A percentile compares a stretch with the other conserved stretches of the same genome.
Conservation (phyloP, 2,888 invertebrate species). For the Odontomyia ornata region DNA sequence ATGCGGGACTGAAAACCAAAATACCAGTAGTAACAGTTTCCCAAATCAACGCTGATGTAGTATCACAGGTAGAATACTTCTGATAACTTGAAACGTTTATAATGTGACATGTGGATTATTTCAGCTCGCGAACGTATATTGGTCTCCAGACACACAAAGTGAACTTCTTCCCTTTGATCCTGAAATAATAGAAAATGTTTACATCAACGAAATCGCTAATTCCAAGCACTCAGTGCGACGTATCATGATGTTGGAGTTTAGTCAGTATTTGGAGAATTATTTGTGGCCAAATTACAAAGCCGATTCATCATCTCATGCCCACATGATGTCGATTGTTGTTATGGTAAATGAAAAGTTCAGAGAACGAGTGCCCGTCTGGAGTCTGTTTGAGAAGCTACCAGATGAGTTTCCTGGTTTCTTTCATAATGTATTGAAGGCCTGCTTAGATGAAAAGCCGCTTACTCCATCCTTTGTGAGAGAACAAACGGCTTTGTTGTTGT, state of each 20-base stretch:
- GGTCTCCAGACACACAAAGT: slow-evolving; percentile 85
- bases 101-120: neutral
- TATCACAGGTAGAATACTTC: slow-evolving; percentile 79
- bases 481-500: slow-evolving; percentile 87
- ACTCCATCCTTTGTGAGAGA: slow-evolving; percentile 69
- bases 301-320: slow-evolving; percentile 80
- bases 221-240: slow-evolving; percentile 85
- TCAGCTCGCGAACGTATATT: slow-evolving; percentile 89
- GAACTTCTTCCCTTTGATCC: slow-evolving; percentile 79
- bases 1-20: slow-evolving; percentile 53
- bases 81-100: neutral
- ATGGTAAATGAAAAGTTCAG: slow-evolving; percentile 99
- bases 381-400: slow-evolving; percentile 82
- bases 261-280: slow-evolving; percentile 96
- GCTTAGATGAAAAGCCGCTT: slow-evolving; percentile 66
- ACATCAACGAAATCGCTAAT: slow-evolving; percentile 84
- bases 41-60: slow-evolving; percentile 89
- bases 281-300: slow-evolving; percentile 94
- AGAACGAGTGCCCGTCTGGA: slow-evolving; percentile 96
- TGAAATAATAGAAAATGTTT: slow-evolving; percentile 87
- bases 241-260: slow-evolving; percentile 95
- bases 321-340: slow-evolving; percentile 95
- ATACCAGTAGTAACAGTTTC: slow-evolving; percentile 72
- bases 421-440: slow-evolving; percentile 79
- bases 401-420: slow-evolving; percentile 84